Evolutionary conservation across 2,113 vertebrate species (phyloP).

Genomic region (Paedocypris sp.): DNA sequence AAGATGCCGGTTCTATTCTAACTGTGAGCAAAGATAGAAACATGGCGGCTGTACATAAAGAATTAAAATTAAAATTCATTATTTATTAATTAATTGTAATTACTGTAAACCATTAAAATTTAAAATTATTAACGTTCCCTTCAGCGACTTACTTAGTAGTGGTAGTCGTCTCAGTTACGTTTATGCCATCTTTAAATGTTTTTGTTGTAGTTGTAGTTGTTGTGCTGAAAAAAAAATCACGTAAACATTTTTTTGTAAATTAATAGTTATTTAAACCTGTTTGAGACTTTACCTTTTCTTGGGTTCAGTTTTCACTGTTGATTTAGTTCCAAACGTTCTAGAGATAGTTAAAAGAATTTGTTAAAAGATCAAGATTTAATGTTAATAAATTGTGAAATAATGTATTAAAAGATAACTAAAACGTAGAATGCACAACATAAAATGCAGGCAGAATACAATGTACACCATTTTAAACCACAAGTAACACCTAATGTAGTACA

Average conservation of each 20-base stretch:
- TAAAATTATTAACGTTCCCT: background rate
- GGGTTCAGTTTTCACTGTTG: slow-evolving; percentile 18
- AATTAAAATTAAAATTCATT: too few relatives aligned
- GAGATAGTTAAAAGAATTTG: too few relatives aligned
- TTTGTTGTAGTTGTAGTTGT: slow-evolving; percentile 39
- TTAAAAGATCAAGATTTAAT: too few relatives aligned
- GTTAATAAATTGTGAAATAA: too few relatives aligned
- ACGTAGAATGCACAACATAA: too few relatives aligned
- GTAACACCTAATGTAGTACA: too few relatives aligned
- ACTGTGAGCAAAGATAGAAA: background rate
- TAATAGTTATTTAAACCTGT: background rate
- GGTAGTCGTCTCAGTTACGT: slow-evolving; percentile 44
- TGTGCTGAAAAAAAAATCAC: slow-evolving; percentile 25
- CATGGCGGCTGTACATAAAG: too few relatives aligned
- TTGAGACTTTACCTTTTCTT: slow-evolving; percentile 33
- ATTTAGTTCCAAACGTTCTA: slow-evolving; percentile 25
- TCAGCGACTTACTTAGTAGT: slow-evolving; percentile 35
- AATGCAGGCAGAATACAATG: too few relatives aligned
- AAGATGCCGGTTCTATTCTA: background rate
- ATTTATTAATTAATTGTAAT: too few relatives aligned
- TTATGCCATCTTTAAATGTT: slow-evolving; percentile 33
- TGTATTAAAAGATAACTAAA: too few relatives aligned
- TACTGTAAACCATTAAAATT: too few relatives aligned
- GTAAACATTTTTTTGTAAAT: background rate
- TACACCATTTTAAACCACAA: too few relatives aligned